phyloP scores from a whole-genome alignment of 2,113 vertebrate genomes.

The Vireo altiloquus region DNA sequence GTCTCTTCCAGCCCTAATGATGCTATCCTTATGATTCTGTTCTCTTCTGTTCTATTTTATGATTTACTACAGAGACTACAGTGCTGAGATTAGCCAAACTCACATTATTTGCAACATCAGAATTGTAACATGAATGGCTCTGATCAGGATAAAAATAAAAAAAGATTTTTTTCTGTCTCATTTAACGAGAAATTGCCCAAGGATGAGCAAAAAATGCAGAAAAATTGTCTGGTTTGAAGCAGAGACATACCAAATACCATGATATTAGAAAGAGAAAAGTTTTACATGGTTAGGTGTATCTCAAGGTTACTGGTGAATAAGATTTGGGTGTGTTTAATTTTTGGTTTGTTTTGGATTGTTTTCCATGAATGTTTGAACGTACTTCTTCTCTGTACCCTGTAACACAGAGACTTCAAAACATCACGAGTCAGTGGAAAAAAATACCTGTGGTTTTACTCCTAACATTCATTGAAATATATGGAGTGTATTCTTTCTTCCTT shows the following conservation, averaged over 20 bases:
- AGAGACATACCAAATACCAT: background rate
- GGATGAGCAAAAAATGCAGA: background rate
- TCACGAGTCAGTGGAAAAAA: background rate
- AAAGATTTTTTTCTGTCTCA: background rate
- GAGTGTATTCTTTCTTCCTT: background rate
- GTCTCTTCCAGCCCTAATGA: background rate
- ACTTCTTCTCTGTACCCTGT: background rate
- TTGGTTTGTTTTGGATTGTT: background rate
- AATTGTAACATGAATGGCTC: background rate
- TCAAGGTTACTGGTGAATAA: background rate
- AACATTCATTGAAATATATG: background rate
- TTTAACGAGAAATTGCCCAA: background rate
- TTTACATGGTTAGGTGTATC: background rate
- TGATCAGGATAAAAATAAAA: background rate
- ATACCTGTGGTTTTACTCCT: background rate
- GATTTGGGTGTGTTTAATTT: background rate
- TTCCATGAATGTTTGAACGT: background rate
- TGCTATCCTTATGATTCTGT: background rate
- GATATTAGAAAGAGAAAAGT: background rate
- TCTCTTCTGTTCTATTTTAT: background rate
- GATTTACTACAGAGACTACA: background rate
- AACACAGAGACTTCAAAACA: background rate
- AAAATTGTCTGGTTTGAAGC: background rate
- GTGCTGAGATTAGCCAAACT: background rate
- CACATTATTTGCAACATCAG: background rate